Conservation (phyloP, 2,797 vertebrate species). For the Esox masquinongy region DNA sequence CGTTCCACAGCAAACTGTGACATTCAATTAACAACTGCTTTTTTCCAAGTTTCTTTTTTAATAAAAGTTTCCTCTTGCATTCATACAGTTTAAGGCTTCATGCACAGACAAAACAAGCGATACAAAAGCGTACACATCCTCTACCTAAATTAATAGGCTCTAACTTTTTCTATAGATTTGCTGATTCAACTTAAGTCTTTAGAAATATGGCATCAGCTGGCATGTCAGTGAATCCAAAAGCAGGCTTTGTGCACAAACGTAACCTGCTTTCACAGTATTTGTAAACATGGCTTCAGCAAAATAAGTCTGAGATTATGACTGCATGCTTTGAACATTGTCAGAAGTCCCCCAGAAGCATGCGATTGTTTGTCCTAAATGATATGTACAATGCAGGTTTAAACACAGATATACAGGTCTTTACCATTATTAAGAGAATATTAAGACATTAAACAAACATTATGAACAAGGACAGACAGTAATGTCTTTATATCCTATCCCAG, state of each 20-base stretch:
- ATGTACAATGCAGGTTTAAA: conserved; percentile 70
- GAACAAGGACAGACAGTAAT: conserved; percentile 62
- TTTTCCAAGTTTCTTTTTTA: conserved; percentile 57
- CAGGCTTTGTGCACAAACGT: conserved; percentile 46
- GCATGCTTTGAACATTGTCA: conserved; percentile 65
- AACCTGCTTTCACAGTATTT: conserved; percentile 75
- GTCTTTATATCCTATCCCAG: conserved; percentile 45
- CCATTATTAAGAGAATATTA: conserved; percentile 55
- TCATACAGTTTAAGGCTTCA: conserved; percentile 80
- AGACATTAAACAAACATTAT: conserved; percentile 68
- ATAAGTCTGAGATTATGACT: conserved; percentile 55
- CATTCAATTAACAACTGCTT: conserved; percentile 28
- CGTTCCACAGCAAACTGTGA: neutral
- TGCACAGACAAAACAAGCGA: conserved; percentile 77
- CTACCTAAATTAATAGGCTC: conserved; percentile 57
- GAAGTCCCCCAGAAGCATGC: conserved; percentile 73
- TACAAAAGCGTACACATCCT: conserved; percentile 66
- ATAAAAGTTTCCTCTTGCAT: conserved; percentile 68
- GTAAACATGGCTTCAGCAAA: conserved; percentile 82
- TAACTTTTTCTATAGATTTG: conserved; percentile 58
- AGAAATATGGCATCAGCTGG: conserved; percentile 81
- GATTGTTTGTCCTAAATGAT: conserved; percentile 64
- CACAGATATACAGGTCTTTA: conserved; percentile 37
- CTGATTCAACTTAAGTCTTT: conserved; percentile 74
- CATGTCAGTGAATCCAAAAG: conserved; percentile 72